Evolutionary conservation across 2,113 vertebrate species (phyloP).

Genomic region (Anoplopoma fimbria): DNA sequence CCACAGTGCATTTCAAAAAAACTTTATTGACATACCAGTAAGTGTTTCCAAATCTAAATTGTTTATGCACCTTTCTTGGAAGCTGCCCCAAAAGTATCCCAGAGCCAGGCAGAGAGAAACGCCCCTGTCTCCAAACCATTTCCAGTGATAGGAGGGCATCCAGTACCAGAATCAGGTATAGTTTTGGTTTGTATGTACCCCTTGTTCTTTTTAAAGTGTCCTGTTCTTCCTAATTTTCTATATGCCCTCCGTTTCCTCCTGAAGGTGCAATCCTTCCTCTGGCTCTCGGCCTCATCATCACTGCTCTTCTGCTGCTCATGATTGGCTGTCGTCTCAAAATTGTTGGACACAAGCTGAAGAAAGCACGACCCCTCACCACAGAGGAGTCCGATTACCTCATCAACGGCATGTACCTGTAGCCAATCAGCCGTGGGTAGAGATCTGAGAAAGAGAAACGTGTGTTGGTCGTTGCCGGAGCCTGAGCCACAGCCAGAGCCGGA

Average conservation of each 20-base stretch:
- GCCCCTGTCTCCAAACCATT: constrained; percentile 80
- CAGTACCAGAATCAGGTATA: constrained; percentile 91
- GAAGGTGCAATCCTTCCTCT: constrained; percentile 95
- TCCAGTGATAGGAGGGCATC: constrained; percentile 81
- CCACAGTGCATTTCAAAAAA: neutral
- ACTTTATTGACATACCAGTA: neutral
- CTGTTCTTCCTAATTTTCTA: neutral
- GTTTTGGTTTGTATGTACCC: neutral
- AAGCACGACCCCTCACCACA: constrained; percentile 93
- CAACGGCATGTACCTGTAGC: constrained; percentile 98
- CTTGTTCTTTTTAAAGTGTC: neutral
- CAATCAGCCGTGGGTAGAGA: neutral
- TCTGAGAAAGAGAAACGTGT: neutral
- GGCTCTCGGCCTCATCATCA: constrained; percentile 94
- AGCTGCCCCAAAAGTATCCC: constrained; percentile 82
- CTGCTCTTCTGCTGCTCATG: constrained; percentile 93
- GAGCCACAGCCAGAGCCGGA: constrained; percentile 9
- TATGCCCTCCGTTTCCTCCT: neutral
- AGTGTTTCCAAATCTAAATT: neutral
- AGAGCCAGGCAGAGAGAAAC: constrained; percentile 78
- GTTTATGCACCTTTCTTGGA: constrained; percentile 42
- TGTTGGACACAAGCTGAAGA: constrained; percentile 93
- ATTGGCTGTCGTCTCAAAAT: constrained; percentile 91
- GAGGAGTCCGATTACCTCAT: constrained; percentile 99
- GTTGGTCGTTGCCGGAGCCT: neutral